Evolutionary conservation across 2,888 invertebrate species (phyloP).

Genomic region (Napeogenes inachia): DNA sequence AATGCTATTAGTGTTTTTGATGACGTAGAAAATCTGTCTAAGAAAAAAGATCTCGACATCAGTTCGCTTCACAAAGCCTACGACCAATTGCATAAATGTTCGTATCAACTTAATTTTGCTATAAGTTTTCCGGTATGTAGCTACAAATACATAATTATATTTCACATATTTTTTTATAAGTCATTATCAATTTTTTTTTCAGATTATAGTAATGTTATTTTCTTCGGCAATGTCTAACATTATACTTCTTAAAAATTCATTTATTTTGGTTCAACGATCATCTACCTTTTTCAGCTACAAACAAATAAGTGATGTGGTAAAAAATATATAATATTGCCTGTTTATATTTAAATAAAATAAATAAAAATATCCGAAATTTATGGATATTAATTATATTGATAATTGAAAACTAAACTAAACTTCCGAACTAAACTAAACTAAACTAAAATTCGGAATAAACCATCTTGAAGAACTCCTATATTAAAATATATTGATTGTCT

Average conservation of each 20-base stretch:
- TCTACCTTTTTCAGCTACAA: neutral
- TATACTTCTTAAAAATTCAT: conserved; percentile 47
- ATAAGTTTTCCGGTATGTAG: conserved; percentile 18
- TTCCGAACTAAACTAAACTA: too few relatives aligned
- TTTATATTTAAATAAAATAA: neutral
- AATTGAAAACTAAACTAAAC: too few relatives aligned
- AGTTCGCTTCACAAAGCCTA: conserved; percentile 43
- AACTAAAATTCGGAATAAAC: too few relatives aligned
- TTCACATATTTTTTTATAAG: neutral
- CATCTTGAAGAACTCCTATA: too few relatives aligned
- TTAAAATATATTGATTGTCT: too few relatives aligned
- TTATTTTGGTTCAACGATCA: conserved; percentile 40
- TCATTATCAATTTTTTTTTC: conserved; percentile 14
- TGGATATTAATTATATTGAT: too few relatives aligned
- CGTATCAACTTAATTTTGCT: conserved; percentile 15
- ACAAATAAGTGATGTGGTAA: neutral
- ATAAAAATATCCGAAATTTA: too few relatives aligned
- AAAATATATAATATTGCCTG: neutral
- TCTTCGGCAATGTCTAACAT: conserved; percentile 53
- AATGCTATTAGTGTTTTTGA: conserved; percentile 10
- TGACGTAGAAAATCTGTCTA: conserved; percentile 44
- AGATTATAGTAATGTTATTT: conserved; percentile 52
- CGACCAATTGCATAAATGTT: conserved; percentile 18
- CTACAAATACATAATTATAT: neutral
- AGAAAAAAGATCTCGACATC: conserved; percentile 45